Percentiles rank a stretch among this genome's conserved stretches.
Conservation (phyloP, 2,113 vertebrate species). For the Neopipo cinnamomea region DNA sequence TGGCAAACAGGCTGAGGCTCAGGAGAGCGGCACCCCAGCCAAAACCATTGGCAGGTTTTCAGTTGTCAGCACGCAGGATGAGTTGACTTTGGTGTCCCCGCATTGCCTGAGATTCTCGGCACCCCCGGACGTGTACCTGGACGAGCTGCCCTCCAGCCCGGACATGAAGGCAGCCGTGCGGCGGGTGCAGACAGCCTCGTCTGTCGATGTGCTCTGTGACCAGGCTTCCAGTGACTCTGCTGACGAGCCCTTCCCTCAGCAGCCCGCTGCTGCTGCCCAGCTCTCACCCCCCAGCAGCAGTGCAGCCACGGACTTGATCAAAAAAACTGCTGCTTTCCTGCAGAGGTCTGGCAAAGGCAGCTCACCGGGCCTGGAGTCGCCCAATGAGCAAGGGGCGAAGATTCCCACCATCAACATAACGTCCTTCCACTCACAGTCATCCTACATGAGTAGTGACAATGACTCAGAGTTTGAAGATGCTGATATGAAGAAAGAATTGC, state of each 20-base stretch:
- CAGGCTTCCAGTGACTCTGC: conserved; percentile 91
- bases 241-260: conserved; percentile 80
- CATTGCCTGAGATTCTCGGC: conserved; percentile 89
- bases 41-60: conserved; percentile 93
- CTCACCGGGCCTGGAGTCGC: conserved; percentile 82
- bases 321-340: conserved; percentile 89
- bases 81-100: conserved; percentile 79
- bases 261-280: conserved; percentile 65
- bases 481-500: conserved; percentile 90
- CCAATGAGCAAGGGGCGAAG: conserved; percentile 75
- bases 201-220: conserved; percentile 73
- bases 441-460: conserved; percentile 95
- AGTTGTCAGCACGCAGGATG: conserved; percentile 87
- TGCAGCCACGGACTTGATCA: conserved; percentile 84
- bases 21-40: conserved; percentile 67
- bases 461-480: conserved; percentile 96
- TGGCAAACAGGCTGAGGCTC: conserved; percentile 36
- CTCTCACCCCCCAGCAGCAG: conserved; percentile 72
- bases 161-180: conserved; percentile 77
- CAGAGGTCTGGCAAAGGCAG: conserved; percentile 84
- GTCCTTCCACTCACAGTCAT: conserved; percentile 83
- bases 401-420: conserved; percentile 82
- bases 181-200: conserved; percentile 79
- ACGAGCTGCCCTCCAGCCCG: conserved; percentile 80
- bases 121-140: conserved; percentile 90